Base-by-base conservation (phyloP, 2,888 invertebrate species). In the Pocota personata region DNA sequence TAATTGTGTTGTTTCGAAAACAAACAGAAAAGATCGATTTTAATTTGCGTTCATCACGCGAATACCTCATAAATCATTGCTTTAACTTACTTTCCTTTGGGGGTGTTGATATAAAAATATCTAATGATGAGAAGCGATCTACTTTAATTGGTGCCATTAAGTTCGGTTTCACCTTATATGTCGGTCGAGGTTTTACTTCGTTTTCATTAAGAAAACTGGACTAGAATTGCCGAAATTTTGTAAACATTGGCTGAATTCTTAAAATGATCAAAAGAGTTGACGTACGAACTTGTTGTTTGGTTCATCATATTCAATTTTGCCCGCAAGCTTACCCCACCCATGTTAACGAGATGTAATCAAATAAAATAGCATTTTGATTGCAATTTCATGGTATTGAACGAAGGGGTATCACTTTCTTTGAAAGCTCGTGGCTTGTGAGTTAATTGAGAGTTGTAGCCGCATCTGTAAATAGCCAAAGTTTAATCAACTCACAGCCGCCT, bases 31-130 rank as follows among this genome's bases (percentile, higher is more conserved):
- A 48, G 24, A 76, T 58, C 66, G 67, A 67, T 76, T 78, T 35
- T 62, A 78, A 62, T 71, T 78, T 71, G 3, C 32, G n/a, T 12
- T 60, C 30, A 71, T 32, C 78, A 71, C 62, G 71, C 43, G 35
- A 78, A 62, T 46, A 7, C 16, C 32, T 62, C 67, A 52, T 78
- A 40, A 62, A 35, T 78, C 35, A 62, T 55, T 57, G 27, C 8
- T 12, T n/a, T 40, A 52, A 73, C 60, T 40, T 16, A 48, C 48
- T 66, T 57, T 64, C 66, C 43, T 32, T 66, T 46, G 21, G 66
- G 64, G 57, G 76, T 76, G 55, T 76, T 62, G 52, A 64, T 21
- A 64, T 52, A 30, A 7, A 52, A 50, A 43, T 62, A 46, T 46
- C 21, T 21, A 12, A 19, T 30, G 62, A 62, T 52, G 52, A 62